Evolutionary conservation across 2,797 vertebrate species (phyloP).

Genomic region (Mormyrus hasselquistii): DNA sequence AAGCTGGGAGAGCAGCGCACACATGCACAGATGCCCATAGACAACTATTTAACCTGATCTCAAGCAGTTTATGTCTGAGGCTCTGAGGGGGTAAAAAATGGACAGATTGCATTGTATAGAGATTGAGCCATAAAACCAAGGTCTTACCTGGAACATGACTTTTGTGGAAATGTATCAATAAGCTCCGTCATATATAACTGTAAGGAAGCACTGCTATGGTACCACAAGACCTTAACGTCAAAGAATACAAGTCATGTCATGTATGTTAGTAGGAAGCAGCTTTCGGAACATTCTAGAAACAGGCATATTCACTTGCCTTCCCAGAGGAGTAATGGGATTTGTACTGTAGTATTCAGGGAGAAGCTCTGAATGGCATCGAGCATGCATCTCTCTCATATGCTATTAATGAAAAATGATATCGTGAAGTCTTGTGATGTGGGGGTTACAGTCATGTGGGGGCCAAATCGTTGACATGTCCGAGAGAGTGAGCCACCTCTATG

Average conservation of each 20-base stretch:
- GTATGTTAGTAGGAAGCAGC: background rate
- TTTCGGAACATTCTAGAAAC: background rate
- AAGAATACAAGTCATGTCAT: background rate
- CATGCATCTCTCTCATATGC: background rate
- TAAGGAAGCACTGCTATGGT: background rate
- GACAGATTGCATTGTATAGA: background rate
- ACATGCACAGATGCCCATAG: background rate
- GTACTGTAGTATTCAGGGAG: background rate
- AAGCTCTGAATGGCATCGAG: background rate
- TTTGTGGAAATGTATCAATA: background rate
- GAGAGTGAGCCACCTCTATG: background rate
- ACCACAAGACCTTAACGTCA: background rate
- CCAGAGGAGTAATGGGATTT: background rate
- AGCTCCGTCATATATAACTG: background rate
- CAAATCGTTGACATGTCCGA: background rate
- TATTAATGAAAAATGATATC: background rate
- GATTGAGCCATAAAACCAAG: background rate
- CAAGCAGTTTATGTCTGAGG: background rate
- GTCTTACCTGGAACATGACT: background rate
- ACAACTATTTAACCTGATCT: background rate
- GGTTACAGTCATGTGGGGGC: background rate
- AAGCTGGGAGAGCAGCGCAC: background rate
- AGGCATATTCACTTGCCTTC: background rate
- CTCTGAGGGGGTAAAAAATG: background rate
- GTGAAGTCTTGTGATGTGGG: background rate